Evolutionary conservation across 2,797 vertebrate species (phyloP), one percentile per base, ranked within the genome.

Genomic region (Centropyge bicolor): DNA sequence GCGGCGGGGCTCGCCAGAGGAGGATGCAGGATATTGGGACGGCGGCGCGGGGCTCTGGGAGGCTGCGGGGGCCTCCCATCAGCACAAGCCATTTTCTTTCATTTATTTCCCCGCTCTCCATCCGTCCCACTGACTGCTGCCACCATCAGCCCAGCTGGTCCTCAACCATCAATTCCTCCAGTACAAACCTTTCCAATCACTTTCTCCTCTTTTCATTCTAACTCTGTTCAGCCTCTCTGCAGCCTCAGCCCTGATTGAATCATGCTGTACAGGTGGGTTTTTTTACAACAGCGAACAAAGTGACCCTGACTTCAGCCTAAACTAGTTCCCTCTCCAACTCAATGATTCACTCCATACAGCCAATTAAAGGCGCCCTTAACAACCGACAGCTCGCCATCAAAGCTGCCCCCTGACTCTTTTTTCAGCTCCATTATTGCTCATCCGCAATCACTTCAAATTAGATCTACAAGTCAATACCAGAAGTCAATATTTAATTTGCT

Each of bases 401-500:
- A 90, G 76, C 62, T 84, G 8, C 46, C 65, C 75, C 51, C 7
- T 2, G 6, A 84, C 88, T 86, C 88, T 14, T 8, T 90, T 89
- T 77, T 90, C 90, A 82, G 86, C 8, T 6, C 89, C 93, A 90
- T 94, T 92, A 94, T 62, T 46, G 90, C 87, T 94, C 90, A 88
- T 90, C 92, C 89, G 83, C 93, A 93, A 95, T 93, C 94, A 89
- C 94, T 94, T 94, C 94, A 94, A 95, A 96, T 96, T 93, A 95
- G 95, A 96, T 95, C 94, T 90, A 93, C 86, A 70, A 89, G 93
- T 96, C 96, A 94, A 95, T 96, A 94, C 89, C 83, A 93, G 62
- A 70, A 91, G 92, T 95, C 96, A 94, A 96, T 96, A 96, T 96
- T 96, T 96, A 95, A 96, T 96, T 95, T 95, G 92, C 94, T 94